Evolutionary conservation across 2,797 vertebrate species (phyloP).

Genomic region (Bradypus variegatus): DNA sequence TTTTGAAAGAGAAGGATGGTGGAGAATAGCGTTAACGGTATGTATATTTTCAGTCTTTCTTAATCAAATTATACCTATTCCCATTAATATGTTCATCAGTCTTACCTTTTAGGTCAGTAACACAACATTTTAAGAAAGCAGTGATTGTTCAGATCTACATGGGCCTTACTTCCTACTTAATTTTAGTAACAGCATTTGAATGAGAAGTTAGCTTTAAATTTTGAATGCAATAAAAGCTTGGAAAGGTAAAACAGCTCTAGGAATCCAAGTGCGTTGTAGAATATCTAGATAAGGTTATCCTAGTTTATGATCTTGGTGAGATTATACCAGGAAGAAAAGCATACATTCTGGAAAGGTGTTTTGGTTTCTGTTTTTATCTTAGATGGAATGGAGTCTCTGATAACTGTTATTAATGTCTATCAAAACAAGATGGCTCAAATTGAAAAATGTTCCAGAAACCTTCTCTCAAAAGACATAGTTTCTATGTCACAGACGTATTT

Average conservation of each 20-base stretch:
- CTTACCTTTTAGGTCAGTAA: conserved; percentile 4
- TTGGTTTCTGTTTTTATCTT: conserved; percentile 13
- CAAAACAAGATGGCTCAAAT: not conserved
- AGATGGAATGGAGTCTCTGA: not conserved
- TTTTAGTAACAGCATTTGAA: conserved; percentile 3
- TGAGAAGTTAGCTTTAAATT: conserved; percentile 32
- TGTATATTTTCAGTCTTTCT: conserved; percentile 43
- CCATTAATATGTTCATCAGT: not conserved
- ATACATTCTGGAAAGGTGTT: not conserved
- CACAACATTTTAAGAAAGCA: not conserved
- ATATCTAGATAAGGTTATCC: not conserved
- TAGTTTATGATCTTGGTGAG: not conserved
- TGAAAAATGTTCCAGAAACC: not conserved
- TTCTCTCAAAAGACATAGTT: not conserved
- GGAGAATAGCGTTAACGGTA: conserved; percentile 75
- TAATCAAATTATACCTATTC: not conserved
- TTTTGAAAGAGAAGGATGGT: conserved; percentile 72
- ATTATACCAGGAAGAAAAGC: not conserved
- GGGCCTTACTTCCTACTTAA: not conserved
- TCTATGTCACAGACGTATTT: not conserved
- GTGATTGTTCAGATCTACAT: not conserved
- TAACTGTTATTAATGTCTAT: not conserved
- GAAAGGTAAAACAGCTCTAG: not conserved
- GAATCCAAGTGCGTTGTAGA: not conserved
- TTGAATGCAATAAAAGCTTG: conserved; percentile 6